Percentiles rank a stretch among this genome's conserved stretches.
phyloP scores from a whole-genome alignment of 2,797 vertebrate genomes.

The Macropus fuliginosus region DNA sequence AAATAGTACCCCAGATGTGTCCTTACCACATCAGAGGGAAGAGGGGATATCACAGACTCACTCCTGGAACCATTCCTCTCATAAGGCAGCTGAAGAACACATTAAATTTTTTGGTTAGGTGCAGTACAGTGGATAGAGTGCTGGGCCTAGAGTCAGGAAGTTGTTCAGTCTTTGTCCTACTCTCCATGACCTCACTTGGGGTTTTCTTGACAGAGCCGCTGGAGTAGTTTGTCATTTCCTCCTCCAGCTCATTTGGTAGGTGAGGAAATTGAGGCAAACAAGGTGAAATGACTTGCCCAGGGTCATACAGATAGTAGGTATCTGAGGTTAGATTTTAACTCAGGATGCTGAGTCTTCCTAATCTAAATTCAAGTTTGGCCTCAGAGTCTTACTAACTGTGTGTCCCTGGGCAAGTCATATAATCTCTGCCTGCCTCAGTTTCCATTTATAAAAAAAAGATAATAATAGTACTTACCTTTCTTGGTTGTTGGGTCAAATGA shows the following conservation, averaged over 20 bases:
- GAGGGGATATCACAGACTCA: neutral
- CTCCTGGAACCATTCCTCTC: neutral
- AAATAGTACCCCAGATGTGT: neutral
- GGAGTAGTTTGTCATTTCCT: neutral
- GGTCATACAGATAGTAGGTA: neutral
- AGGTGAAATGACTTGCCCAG: neutral
- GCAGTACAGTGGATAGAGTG: neutral
- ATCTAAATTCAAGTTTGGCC: neutral
- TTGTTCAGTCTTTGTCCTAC: neutral
- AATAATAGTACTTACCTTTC: neutral
- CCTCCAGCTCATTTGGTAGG: neutral
- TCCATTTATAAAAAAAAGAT: neutral
- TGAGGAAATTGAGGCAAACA: neutral
- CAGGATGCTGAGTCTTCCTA: neutral
- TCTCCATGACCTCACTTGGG: neutral
- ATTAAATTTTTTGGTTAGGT: neutral
- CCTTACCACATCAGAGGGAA: neutral
- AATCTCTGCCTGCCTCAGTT: neutral
- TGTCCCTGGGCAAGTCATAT: neutral
- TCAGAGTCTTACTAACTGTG: neutral
- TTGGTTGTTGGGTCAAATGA: neutral
- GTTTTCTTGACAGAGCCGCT: neutral
- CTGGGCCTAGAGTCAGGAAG: neutral
- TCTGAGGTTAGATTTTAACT: neutral
- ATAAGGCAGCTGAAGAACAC: neutral